Conservation (phyloP, 2,797 vertebrate genomes). For the Luscinia megarhynchos region DNA sequence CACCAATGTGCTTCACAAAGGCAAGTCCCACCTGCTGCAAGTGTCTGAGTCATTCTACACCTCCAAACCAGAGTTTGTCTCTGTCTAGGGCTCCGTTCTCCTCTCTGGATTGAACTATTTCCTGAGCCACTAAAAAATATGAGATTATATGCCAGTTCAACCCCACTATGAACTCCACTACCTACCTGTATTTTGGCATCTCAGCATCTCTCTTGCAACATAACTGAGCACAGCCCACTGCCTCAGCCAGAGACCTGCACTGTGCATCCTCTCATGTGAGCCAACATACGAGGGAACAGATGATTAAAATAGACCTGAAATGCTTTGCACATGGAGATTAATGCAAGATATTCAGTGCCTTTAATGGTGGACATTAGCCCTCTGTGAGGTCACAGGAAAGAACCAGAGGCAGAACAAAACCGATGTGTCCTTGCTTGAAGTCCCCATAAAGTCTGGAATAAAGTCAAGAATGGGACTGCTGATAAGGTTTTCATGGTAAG, state of each 20-base stretch:
- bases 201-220: background rate
- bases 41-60: background rate
- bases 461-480: background rate
- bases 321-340: background rate
- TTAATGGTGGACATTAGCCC: background rate
- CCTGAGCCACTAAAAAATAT: background rate
- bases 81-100: background rate
- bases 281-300: background rate
- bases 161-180: background rate
- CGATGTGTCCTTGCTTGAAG: background rate
- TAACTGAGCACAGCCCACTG: background rate
- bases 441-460: background rate
- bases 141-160: background rate
- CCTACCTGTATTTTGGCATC: background rate
- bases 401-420: background rate
- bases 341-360: background rate
- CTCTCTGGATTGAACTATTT: background rate
- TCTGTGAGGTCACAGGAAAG: background rate
- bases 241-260: background rate
- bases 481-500: background rate
- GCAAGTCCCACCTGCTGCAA: background rate
- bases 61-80: background rate
- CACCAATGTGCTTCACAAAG: background rate
- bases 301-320: background rate
- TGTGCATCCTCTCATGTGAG: background rate